These are phyloP conservation scores for Mythimna albipuncta DNA, from an alignment of 2,888 invertebrate species.

Conservation along the genomic window DNA sequence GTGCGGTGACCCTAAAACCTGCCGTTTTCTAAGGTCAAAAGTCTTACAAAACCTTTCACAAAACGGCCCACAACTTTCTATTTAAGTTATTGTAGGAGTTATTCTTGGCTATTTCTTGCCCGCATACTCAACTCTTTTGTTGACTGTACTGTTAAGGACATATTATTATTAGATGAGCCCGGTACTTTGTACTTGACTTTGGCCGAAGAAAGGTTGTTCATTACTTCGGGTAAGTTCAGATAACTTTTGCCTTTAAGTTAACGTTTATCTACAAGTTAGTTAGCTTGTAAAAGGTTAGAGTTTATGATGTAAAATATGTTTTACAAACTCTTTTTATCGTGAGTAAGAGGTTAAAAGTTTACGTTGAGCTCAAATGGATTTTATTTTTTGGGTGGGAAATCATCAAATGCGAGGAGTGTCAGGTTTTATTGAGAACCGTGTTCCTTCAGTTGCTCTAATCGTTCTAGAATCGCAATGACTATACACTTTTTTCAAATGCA, in stretches of 20 bases:
- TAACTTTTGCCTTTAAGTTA: slow-evolving; percentile 26
- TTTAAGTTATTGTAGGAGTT: background rate
- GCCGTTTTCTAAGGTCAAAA: background rate
- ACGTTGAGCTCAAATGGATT: background rate
- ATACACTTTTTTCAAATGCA: too few species aligned
- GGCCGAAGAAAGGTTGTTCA: slow-evolving; percentile 18
- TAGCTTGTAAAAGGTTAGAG: background rate
- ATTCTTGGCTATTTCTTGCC: background rate
- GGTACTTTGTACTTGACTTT: slow-evolving; percentile 23
- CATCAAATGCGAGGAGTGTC: too few species aligned
- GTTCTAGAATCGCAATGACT: too few species aligned
- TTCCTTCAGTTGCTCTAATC: too few species aligned
- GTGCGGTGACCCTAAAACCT: too few species aligned
- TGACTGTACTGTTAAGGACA: slow-evolving; percentile 23
- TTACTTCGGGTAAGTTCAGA: slow-evolving; percentile 13
- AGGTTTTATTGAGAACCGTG: too few species aligned
- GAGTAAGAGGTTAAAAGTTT: background rate
- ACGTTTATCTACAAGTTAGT: slow-evolving; percentile 6
- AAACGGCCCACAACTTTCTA: background rate
- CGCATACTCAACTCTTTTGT: slow-evolving; percentile 4
- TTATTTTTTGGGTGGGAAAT: too few species aligned
- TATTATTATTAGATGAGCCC: slow-evolving; percentile 38
- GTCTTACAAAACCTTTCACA: background rate
- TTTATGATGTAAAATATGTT: background rate
- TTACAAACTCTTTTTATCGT: background rate